These are phyloP conservation scores for Glaucidium brasilianum DNA, from an alignment of 2,113 vertebrate genomes.

Conservation along the genomic window DNA sequence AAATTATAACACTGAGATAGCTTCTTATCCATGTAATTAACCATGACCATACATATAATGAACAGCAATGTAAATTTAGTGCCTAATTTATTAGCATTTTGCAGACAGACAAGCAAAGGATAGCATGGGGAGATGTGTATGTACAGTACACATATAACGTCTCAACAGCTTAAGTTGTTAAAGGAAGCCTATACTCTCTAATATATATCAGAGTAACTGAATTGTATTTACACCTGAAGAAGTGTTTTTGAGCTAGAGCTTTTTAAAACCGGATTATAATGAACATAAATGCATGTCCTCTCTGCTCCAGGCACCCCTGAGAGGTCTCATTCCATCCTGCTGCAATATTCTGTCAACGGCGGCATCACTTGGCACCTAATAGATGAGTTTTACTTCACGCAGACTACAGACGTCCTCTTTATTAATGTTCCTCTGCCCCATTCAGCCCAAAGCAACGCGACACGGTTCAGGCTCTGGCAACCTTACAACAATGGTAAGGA, in stretches of 20 bases:
- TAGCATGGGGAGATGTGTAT: not conserved
- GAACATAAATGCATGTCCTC: not conserved
- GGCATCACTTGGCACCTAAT: constrained; percentile 95
- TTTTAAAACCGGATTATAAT: not conserved
- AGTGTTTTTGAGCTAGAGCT: not conserved
- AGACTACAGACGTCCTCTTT: constrained; percentile 91
- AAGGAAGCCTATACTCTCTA: not conserved
- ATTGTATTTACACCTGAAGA: not conserved
- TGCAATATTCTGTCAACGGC: constrained; percentile 93
- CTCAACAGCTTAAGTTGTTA: not conserved
- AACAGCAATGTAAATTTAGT: not conserved
- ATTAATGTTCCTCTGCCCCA: constrained; percentile 90
- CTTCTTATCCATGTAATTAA: not conserved
- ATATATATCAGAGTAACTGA: not conserved
- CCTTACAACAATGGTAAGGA: constrained; percentile 92
- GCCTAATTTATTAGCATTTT: not conserved
- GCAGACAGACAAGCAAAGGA: not conserved
- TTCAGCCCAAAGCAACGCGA: constrained; percentile 89
- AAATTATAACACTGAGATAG: not conserved
- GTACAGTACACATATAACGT: not conserved
- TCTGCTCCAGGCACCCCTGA: constrained; percentile 85
- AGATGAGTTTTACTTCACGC: constrained; percentile 96
- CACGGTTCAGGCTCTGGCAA: constrained; percentile 94
- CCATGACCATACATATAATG: not conserved
- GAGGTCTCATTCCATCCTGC: constrained; percentile 92